Conservation (phyloP, 1,140 invertebrate species). For the Drosophila bipectinata region DNA sequence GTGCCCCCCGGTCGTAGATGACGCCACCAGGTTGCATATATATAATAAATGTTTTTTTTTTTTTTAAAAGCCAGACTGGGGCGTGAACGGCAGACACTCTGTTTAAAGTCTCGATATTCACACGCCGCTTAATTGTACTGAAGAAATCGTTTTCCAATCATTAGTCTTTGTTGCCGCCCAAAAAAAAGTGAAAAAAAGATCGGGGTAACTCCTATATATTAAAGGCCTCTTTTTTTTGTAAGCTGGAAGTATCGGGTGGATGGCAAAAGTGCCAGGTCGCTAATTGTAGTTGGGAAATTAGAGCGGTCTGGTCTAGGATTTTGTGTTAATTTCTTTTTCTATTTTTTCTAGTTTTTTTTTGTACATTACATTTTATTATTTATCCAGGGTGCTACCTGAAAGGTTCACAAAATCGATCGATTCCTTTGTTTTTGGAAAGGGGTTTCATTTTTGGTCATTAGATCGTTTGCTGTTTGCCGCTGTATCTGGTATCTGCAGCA, state of each 20-base stretch:
- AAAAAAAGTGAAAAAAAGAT: slow-evolving; percentile 2
- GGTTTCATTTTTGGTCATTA: slow-evolving; percentile 31
- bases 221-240: slow-evolving; percentile 16
- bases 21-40: slow-evolving; percentile 50
- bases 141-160: slow-evolving; percentile 68
- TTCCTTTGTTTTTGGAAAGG: slow-evolving; percentile 3
- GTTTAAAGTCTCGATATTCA: slow-evolving; percentile 60
- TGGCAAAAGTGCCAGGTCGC: slow-evolving; percentile 75
- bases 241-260: slow-evolving; percentile 66
- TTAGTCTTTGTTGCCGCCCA: slow-evolving; percentile 46
- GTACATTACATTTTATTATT: slow-evolving; percentile 24
- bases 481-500: slow-evolving; percentile 3
- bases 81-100: slow-evolving; percentile 53
- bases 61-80: slow-evolving; percentile 10
- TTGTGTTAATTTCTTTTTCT: slow-evolving; percentile 40
- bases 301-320: slow-evolving; percentile 44
- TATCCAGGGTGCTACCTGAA: slow-evolving; percentile 22
- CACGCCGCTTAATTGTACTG: slow-evolving; percentile 69
- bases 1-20: slow-evolving; percentile 26
- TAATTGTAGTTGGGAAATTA: slow-evolving; percentile 62
- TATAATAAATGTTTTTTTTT: slow-evolving; percentile 7
- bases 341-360: slow-evolving; percentile 12
- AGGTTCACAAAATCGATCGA: background rate
- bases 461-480: slow-evolving; percentile 34
- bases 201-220: slow-evolving; percentile 19